Evolutionary conservation across 1,140 invertebrate genomes (phyloP).

Genomic region (Bactericera cockerelli): DNA sequence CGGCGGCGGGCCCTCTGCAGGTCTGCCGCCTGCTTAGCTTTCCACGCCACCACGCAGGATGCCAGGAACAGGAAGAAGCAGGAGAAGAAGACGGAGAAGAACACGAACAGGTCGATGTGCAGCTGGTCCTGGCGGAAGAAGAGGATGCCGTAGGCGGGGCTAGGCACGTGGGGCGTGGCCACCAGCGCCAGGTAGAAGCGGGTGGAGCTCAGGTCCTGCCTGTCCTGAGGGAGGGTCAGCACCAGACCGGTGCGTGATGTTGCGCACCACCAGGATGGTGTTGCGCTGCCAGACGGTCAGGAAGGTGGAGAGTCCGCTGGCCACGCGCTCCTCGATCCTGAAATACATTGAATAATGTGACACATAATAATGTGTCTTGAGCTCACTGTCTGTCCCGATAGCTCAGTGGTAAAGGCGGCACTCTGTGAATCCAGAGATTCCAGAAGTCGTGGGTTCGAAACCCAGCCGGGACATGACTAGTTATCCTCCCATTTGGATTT

Average conservation of each 20-base stretch:
- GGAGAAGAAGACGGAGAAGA: conserved; percentile 96
- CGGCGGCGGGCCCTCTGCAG: conserved; percentile 48
- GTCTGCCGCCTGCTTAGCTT: conserved; percentile 81
- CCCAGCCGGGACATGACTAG: too few species aligned
- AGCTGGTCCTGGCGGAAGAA: conserved; percentile 92
- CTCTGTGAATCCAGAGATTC: too few species aligned
- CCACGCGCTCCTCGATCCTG: conserved; percentile 27
- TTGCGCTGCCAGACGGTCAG: conserved; percentile 64
- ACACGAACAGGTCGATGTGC: conserved; percentile 97
- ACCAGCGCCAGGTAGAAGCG: conserved; percentile 73
- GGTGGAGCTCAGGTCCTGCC: conserved; percentile 64
- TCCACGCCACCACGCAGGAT: conserved; percentile 88
- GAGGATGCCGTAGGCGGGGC: conserved; percentile 62
- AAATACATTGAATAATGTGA: too few species aligned
- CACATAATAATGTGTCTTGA: too few species aligned
- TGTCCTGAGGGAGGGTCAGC: conserved; percentile 70
- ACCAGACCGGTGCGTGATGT: conserved; percentile 73
- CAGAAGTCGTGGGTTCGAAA: too few species aligned
- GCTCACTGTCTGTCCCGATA: too few species aligned
- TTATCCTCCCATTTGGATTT: too few species aligned
- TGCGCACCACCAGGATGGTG: conserved; percentile 62
- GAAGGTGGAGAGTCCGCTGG: conserved; percentile 62
- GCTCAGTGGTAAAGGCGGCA: too few species aligned
- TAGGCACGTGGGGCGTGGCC: conserved; percentile 34
- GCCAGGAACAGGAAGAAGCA: conserved; percentile 93